Conservation (phyloP, 2,888 invertebrate genomes). For the Diplolepis rosae region DNA sequence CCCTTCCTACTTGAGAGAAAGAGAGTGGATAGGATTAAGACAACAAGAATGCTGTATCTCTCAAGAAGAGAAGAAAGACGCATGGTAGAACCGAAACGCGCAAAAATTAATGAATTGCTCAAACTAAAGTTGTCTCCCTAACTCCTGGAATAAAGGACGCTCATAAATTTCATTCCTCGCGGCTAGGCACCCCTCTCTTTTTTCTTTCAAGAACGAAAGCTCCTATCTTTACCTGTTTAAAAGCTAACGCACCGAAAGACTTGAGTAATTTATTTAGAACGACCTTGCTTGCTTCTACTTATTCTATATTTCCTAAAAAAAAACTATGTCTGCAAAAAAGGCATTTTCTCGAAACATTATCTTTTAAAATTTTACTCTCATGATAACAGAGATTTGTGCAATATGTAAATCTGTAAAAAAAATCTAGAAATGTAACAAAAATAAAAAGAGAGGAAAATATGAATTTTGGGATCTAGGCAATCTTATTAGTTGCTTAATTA, state of each 20-base stretch:
- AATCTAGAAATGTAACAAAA: neutral
- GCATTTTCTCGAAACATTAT: neutral
- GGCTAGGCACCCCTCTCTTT: conserved; percentile 39
- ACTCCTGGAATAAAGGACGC: conserved; percentile 66
- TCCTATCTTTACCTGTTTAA: too few species aligned
- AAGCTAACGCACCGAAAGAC: conserved; percentile 3
- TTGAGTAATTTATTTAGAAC: conserved; percentile 14
- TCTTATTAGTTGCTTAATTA: too few species aligned
- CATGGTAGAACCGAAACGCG: conserved; percentile 55
- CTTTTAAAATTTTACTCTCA: neutral
- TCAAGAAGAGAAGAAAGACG: conserved; percentile 43
- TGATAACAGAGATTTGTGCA: conserved; percentile 1
- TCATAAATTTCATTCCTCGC: conserved; percentile 68
- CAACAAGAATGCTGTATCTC: conserved; percentile 48
- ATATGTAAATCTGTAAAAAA: conserved; percentile 22
- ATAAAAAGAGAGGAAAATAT: neutral
- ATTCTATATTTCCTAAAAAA: neutral
- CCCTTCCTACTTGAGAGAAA: neutral
- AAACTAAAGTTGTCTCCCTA: conserved; percentile 65
- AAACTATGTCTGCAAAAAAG: neutral
- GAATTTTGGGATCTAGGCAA: too few species aligned
- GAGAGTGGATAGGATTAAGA: conserved; percentile 31
- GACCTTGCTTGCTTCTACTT: conserved; percentile 2
- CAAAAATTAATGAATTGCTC: conserved; percentile 71
- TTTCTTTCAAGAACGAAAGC: conserved; percentile 3